These are phyloP conservation scores for Drosophila niveifrons DNA, from an alignment of 2,888 invertebrate species.

Conservation along the genomic window DNA sequence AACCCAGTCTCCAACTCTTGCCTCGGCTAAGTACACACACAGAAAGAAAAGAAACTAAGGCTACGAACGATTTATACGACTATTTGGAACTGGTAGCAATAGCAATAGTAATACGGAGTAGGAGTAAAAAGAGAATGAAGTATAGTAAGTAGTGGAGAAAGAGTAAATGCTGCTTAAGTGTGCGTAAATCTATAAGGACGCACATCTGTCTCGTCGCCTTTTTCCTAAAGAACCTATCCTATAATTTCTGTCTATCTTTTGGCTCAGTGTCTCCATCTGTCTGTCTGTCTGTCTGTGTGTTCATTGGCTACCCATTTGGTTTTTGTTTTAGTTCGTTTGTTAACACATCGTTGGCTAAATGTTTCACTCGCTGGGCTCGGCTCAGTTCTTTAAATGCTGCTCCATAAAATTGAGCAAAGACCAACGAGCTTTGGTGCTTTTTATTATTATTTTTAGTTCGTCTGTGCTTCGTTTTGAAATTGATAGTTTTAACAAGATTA, in stretches of 20 bases:
- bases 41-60: conserved; percentile 38
- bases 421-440: conserved; percentile 26
- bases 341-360: conserved; percentile 61
- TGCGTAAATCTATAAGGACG: conserved; percentile 71
- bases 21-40: background rate
- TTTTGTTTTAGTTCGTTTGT: conserved; percentile 47
- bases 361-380: conserved; percentile 33
- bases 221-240: conserved; percentile 38
- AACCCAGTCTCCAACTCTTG: background rate
- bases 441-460: conserved; percentile 24
- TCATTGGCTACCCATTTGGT: conserved; percentile 38
- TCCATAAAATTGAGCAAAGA: conserved; percentile 5
- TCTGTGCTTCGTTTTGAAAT: conserved; percentile 45
- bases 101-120: background rate
- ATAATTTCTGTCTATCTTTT: conserved; percentile 47
- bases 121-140: background rate
- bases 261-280: conserved; percentile 6
- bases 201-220: conserved; percentile 29
- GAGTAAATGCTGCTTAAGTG: conserved; percentile 70
- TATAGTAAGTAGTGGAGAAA: conserved; percentile 21
- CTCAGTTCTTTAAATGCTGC: conserved; percentile 49
- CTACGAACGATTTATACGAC: conserved; percentile 65
- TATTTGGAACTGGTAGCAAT: conserved; percentile 34
- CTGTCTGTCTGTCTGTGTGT: conserved; percentile 19
- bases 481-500: conserved; percentile 68